Evolutionary conservation across 2,113 vertebrate genomes (phyloP).

Genomic region (Oplegnathus fasciatus): DNA sequence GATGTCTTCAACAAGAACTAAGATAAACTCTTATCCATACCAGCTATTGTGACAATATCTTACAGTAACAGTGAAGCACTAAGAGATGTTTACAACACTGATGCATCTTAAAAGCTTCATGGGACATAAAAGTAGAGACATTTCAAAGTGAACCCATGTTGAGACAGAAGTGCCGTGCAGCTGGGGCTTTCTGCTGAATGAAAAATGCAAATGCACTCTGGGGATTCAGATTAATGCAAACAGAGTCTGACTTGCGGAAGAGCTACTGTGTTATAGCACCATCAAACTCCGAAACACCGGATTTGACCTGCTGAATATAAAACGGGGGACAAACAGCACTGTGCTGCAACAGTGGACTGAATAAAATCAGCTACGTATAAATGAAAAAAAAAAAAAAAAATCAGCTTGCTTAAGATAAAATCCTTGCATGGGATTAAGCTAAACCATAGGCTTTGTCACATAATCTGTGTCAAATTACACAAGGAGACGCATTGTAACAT

Average conservation of each 20-base stretch:
- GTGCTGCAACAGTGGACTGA: background rate
- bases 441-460: slow-evolving; percentile 67
- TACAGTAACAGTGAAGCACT: background rate
- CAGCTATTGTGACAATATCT: background rate
- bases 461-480: slow-evolving; percentile 74
- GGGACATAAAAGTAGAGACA: background rate
- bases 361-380: slow-evolving; percentile 37
- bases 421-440: slow-evolving; percentile 72
- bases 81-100: background rate
- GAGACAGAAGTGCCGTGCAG: slow-evolving; percentile 13
- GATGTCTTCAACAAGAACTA: background rate
- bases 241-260: background rate
- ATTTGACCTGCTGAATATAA: slow-evolving; percentile 8
- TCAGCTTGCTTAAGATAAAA: slow-evolving; percentile 62
- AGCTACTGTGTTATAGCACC: background rate
- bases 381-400: slow-evolving; percentile 38
- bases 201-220: slow-evolving; percentile 33
- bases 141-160: slow-evolving; percentile 29
- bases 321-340: slow-evolving; percentile 13
- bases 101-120: slow-evolving; percentile 13
- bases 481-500: slow-evolving; percentile 46
- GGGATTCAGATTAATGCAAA: slow-evolving; percentile 34
- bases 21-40: background rate
- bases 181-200: slow-evolving; percentile 31
- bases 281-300: slow-evolving; percentile 17